Evolutionary conservation across 53 echinoderm and acorn worm genomes (phyloP).

Genomic region (Patiria pectinifera): DNA sequence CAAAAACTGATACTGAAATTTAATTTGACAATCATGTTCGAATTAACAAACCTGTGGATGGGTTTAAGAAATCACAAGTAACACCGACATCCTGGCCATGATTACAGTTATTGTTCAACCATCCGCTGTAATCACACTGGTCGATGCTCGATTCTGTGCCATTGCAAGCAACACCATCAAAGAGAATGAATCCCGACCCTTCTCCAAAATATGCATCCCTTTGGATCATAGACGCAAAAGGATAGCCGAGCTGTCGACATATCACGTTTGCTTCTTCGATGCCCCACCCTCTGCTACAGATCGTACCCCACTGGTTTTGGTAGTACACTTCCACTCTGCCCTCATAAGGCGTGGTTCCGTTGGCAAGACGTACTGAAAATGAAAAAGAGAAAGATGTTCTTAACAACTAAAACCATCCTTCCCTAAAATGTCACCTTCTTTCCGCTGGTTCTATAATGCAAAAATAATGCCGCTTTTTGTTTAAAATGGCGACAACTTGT

Average conservation of each 20-base stretch:
- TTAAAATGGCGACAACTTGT: too few relatives aligned
- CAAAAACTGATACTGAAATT: too few relatives aligned
- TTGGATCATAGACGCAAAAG: background rate
- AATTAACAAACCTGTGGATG: background rate
- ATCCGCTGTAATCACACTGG: conserved; percentile 30
- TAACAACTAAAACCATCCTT: too few relatives aligned
- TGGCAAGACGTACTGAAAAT: conserved; percentile 37
- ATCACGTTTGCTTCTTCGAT: conserved; percentile 55
- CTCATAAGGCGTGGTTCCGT: conserved; percentile 26
- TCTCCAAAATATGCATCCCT: conserved; percentile 39
- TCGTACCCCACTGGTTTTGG: conserved; percentile 59
- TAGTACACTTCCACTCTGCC: conserved; percentile 53
- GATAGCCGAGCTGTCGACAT: conserved; percentile 55
- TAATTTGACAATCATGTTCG: too few relatives aligned
- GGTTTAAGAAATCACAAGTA: background rate
- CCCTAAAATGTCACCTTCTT: too few relatives aligned
- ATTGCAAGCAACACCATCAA: conserved; percentile 41
- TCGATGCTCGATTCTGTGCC: conserved; percentile 36
- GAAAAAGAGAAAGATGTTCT: background rate
- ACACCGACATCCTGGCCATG: conserved; percentile 64
- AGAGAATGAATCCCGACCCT: conserved; percentile 47
- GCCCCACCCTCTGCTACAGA: conserved; percentile 59
- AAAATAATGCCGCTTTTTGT: too few relatives aligned
- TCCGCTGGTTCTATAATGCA: too few relatives aligned
- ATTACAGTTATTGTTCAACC: conserved; percentile 25